Evolutionary conservation across 1,140 invertebrate species (phyloP), one percentile per base, ranked within the genome.

Genomic region (Physella acuta): DNA sequence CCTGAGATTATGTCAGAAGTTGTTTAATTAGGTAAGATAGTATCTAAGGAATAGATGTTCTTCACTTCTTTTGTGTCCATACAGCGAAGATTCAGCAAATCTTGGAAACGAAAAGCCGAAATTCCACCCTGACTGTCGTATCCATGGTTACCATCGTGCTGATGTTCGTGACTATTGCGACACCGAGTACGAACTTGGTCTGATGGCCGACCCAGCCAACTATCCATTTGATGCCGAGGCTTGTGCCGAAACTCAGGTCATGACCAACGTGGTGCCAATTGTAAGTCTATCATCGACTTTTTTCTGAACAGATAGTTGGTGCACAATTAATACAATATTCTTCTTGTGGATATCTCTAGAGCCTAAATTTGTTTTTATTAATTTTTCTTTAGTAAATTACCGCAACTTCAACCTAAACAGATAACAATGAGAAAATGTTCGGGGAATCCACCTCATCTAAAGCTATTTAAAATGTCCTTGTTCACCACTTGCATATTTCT

Each of bases 201-300:
- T 68, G 24, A 60, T 68, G 66, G 66, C 66, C 3, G 66, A 68
- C 37, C 66, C 66, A 5, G 55, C 66, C 36, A 68, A 68, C 37
- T 68, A 68, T 34, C 66, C 66, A n/a, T 68, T 37, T 37, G 66
- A 68, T 30, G 1, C 55, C 3, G 66, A 68, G 26, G 66, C 66
- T 14, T 59, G 66, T 20, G 55, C 66, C 11, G 66, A 68, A 39
- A 68, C 66, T 5, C 66, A 68, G 49, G 66, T 68, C 36, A 68
- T 68, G 66, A 68, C 66, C 37, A 68, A 68, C 37, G 66, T 68
- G 0, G 66, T 68, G 11, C 66, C 66, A 24, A 68, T 68, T 68
- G 66, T 68, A 60, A 68, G 66, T 59, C 8, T 11, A 11, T 11
- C 20, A 44, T 11, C 8, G 39, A 44, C 39, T 11, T 44, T 11